A percentile compares a stretch with the other conserved stretches of the same genome.
These are phyloP conservation scores for Prunella fulvescens DNA, from an alignment of 2,113 vertebrate genomes.

Conservation along the genomic window DNA sequence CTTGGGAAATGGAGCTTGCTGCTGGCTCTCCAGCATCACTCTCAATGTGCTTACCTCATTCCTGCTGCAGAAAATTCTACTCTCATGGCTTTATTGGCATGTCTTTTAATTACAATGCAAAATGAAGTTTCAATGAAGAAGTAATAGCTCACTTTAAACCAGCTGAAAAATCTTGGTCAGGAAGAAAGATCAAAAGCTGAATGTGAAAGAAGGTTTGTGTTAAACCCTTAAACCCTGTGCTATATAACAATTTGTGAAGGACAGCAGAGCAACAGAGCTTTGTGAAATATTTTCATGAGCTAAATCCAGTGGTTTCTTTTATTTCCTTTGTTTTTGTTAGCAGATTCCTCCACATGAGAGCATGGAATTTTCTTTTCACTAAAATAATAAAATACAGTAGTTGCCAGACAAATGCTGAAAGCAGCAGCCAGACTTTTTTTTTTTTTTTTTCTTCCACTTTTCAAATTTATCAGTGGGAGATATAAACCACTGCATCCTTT, in stretches of 20 bases:
- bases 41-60: neutral
- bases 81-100: neutral
- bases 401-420: conserved; percentile 6
- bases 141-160: neutral
- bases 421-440: neutral
- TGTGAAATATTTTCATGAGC: neutral
- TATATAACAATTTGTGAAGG: neutral
- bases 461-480: neutral
- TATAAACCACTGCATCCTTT: neutral
- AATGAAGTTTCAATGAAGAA: neutral
- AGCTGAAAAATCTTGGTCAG: neutral
- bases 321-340: conserved; percentile 31
- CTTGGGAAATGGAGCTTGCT: neutral
- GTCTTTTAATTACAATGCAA: neutral
- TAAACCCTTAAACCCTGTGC: neutral
- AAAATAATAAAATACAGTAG: neutral
- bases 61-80: neutral
- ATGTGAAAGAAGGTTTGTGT: neutral
- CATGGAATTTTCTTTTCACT: conserved; percentile 22
- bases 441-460: neutral
- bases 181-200: neutral
- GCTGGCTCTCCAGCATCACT: neutral
- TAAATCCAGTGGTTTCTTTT: neutral
- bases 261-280: neutral
- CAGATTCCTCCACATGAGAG: neutral